Percentiles rank a stretch among this genome's conserved stretches.
These are phyloP conservation scores for Mola mola DNA, from an alignment of 2,113 vertebrate genomes.

Conservation along the genomic window DNA sequence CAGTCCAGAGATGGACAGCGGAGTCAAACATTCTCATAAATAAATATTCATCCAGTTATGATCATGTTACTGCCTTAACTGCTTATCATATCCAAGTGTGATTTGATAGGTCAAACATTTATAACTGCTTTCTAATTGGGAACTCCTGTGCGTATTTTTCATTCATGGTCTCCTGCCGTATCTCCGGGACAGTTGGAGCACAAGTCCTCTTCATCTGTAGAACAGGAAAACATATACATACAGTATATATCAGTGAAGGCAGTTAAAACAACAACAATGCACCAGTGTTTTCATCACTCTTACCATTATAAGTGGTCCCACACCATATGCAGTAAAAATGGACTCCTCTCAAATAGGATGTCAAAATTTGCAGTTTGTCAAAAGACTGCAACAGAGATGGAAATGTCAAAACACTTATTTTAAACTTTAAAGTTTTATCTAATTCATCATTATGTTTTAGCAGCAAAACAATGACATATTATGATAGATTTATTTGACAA, in stretches of 20 bases:
- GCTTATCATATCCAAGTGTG: neutral
- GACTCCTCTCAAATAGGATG: constrained; percentile 88
- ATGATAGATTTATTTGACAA: neutral
- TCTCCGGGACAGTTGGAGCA: constrained; percentile 90
- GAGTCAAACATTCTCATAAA: too few relatives aligned
- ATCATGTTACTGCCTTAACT: neutral
- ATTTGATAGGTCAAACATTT: neutral
- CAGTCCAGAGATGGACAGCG: too few relatives aligned
- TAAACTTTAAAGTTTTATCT: too few relatives aligned
- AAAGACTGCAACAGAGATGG: constrained; percentile 77
- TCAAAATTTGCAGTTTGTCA: constrained; percentile 90
- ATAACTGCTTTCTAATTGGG: neutral
- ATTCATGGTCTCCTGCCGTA: constrained; percentile 89
- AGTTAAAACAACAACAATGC: constrained; percentile 3
- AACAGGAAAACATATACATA: neutral
- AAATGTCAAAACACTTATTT: constrained; percentile 15
- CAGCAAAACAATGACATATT: neutral
- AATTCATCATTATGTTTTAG: neutral
- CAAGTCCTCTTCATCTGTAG: constrained; percentile 89
- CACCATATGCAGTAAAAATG: constrained; percentile 98
- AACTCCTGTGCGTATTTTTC: constrained; percentile 18
- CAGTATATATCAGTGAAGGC: neutral
- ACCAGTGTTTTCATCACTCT: constrained; percentile 19
- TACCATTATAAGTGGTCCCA: constrained; percentile 93
- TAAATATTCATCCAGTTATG: neutral